Conservation (phyloP, 2,113 vertebrate genomes). For the Notechis scutatus region DNA sequence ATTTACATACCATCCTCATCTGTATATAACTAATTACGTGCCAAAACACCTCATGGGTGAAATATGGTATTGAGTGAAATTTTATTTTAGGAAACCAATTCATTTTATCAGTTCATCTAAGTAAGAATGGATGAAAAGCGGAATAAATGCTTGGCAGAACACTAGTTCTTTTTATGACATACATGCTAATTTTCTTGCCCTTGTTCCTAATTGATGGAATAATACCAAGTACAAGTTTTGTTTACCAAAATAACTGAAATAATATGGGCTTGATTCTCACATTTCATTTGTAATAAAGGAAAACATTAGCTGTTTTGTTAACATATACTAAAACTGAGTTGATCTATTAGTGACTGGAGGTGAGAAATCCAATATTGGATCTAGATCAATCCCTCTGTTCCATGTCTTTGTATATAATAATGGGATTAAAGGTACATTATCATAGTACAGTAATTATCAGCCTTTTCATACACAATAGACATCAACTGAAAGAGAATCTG, state of each 20-base stretch:
- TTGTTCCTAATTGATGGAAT: neutral
- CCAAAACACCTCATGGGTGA: neutral
- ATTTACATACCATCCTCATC: neutral
- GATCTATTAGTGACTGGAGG: neutral
- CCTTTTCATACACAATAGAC: neutral
- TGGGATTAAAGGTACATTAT: neutral
- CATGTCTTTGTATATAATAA: no score
- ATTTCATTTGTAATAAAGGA: neutral
- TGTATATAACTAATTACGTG: neutral
- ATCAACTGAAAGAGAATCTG: neutral
- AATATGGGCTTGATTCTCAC: neutral
- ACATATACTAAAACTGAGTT: neutral
- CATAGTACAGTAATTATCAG: neutral
- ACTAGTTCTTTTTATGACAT: neutral
- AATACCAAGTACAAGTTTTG: neutral
- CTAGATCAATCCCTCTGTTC: neutral
- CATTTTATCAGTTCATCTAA: neutral
- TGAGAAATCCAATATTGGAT: neutral
- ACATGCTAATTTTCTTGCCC: neutral
- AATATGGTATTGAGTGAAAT: neutral
- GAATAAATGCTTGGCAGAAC: neutral
- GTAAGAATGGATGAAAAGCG: neutral
- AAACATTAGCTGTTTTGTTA: neutral
- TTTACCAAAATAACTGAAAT: neutral
- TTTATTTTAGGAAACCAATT: neutral